phyloP scores from a whole-genome alignment of 2,113 vertebrate species.

The Mesembrinibis cayennensis region DNA sequence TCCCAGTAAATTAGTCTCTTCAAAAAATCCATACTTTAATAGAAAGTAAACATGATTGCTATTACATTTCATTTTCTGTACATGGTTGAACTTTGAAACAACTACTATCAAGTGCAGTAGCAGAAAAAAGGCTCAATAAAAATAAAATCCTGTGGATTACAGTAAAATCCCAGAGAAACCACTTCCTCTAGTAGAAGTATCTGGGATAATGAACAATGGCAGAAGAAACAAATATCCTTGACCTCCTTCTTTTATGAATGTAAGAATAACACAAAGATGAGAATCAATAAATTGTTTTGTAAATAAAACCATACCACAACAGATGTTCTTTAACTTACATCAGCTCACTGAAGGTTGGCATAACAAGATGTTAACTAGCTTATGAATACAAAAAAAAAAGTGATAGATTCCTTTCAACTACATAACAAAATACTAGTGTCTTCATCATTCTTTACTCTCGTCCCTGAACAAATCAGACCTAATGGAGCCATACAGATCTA shows the following conservation, averaged over 20 bases:
- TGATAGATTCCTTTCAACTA: neutral
- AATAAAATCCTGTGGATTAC: constrained; percentile 62
- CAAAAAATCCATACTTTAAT: constrained; percentile 54
- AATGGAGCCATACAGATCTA: constrained; percentile 31
- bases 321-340: neutral
- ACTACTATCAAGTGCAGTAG: neutral
- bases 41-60: constrained; percentile 56
- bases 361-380: neutral
- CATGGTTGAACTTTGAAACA: constrained; percentile 53
- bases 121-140: constrained; percentile 60
- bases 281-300: neutral
- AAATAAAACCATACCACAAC: neutral
- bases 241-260: neutral
- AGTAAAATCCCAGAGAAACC: constrained; percentile 41
- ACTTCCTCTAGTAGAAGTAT: constrained; percentile 8
- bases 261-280: neutral
- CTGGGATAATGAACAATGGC: constrained; percentile 10
- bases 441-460: neutral
- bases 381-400: neutral
- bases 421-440: neutral
- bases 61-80: constrained; percentile 44
- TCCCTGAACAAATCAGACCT: constrained; percentile 14
- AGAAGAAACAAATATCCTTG: constrained; percentile 11
- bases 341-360: neutral
- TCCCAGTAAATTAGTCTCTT: constrained; percentile 44